Evolutionary conservation across 2,888 invertebrate genomes (phyloP).

Genomic region (Zaprionus lineosus): DNA sequence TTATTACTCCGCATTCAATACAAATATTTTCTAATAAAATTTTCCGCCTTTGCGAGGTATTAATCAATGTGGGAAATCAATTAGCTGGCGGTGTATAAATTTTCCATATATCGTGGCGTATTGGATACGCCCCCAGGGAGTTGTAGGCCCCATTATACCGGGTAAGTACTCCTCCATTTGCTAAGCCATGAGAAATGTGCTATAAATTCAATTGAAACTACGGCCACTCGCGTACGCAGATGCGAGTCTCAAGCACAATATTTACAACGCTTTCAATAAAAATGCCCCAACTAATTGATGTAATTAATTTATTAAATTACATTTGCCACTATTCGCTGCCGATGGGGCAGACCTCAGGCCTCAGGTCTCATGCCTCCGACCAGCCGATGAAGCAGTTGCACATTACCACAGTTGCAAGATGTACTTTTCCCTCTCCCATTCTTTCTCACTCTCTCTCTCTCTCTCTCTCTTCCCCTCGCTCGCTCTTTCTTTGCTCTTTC

Average conservation of each 20-base stretch:
- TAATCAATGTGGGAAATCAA: conserved; percentile 24
- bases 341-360: too few species aligned
- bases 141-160: conserved; percentile 1
- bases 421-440: too few species aligned
- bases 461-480: conserved; percentile 10
- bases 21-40: conserved; percentile 20
- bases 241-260: conserved; percentile 42
- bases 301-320: conserved; percentile 71
- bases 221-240: conserved; percentile 16
- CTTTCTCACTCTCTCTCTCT: background rate
- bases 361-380: too few species aligned
- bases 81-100: conserved; percentile 44
- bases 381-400: conserved; percentile 4
- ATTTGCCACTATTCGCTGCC: conserved; percentile 39
- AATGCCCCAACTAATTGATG: conserved; percentile 63
- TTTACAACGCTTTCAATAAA: conserved; percentile 62
- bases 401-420: too few species aligned
- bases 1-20: too few species aligned
- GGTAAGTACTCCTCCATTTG: conserved; percentile 1
- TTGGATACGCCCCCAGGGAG: conserved; percentile 17
- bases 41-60: conserved; percentile 17
- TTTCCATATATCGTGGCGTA: conserved; percentile 30
- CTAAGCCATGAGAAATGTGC: conserved; percentile 30
- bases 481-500: conserved; percentile 8
- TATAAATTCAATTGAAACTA: conserved; percentile 40